phyloP scores from a whole-genome alignment of 92 coral and sea anemone species.

The Zoanthus gigantus region DNA sequence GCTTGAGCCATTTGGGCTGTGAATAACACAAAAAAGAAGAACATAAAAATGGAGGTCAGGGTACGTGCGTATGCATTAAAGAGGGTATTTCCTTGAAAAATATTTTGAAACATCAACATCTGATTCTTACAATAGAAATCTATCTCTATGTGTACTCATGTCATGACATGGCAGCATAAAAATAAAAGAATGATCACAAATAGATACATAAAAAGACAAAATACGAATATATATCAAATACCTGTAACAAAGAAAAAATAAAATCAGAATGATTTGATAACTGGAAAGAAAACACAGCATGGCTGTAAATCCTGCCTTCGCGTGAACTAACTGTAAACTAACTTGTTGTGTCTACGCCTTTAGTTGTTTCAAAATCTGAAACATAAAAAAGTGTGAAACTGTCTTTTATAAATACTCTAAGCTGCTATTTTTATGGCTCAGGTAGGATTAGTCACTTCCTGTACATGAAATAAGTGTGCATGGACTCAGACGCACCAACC shows the following conservation, averaged over 20 bases:
- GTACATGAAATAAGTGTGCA: not conserved
- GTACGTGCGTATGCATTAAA: not conserved
- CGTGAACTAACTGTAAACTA: not conserved
- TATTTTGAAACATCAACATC: not conserved
- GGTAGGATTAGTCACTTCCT: not conserved
- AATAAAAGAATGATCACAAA: not conserved
- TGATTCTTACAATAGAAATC: not conserved
- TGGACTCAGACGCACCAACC: not conserved
- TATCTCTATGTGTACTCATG: not conserved
- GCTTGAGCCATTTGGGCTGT: conserved; percentile 40
- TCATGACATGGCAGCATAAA: not conserved
- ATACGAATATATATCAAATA: not conserved
- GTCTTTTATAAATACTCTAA: not conserved
- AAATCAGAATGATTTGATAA: not conserved
- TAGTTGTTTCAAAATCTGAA: not conserved
- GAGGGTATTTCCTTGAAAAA: not conserved
- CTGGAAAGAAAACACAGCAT: not conserved
- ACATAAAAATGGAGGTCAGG: not conserved
- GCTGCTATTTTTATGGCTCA: not conserved
- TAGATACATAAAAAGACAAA: not conserved
- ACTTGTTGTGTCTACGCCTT: not conserved
- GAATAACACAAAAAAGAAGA: not conserved
- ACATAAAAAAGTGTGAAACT: not conserved
- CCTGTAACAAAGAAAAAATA: not conserved
- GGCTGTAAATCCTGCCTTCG: not conserved